A percentile compares a stretch with the other conserved stretches of the same genome.
phyloP scores from a whole-genome alignment of 2,113 vertebrate genomes.

The Engraulis encrasicolus region DNA sequence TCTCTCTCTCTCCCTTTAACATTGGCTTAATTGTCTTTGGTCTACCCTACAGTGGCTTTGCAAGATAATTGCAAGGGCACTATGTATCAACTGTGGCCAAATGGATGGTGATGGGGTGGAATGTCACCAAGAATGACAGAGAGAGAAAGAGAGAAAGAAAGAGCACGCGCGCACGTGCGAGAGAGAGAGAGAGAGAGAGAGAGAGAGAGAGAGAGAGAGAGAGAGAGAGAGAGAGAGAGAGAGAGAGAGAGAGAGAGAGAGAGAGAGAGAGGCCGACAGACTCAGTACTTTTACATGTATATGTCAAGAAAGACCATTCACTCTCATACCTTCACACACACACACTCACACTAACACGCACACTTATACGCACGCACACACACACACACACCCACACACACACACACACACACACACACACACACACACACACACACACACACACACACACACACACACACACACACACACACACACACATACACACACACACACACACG shows the following conservation, averaged over 20 bases:
- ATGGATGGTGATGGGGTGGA: not conserved
- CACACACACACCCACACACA: too few relatives aligned
- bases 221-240: too few relatives aligned
- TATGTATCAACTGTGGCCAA: not conserved
- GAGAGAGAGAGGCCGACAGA: not conserved
- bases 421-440: not conserved
- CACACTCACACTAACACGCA: not conserved
- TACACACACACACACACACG: not conserved
- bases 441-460: not conserved
- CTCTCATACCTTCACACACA: not conserved
- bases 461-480: constrained; percentile 1
- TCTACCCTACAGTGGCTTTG: not conserved
- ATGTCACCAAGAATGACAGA: not conserved
- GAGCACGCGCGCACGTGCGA: too few relatives aligned
- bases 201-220: not conserved
- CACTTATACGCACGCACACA: too few relatives aligned
- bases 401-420: not conserved
- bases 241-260: not conserved
- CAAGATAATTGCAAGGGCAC: not conserved
- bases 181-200: not conserved
- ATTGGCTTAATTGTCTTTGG: not conserved
- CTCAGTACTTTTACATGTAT: not conserved
- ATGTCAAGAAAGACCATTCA: too few relatives aligned
- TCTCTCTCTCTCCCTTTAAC: not conserved
- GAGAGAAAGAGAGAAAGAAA: not conserved